Evolutionary conservation across 2,888 invertebrate genomes (phyloP).

Genomic region (Seira musarum): DNA sequence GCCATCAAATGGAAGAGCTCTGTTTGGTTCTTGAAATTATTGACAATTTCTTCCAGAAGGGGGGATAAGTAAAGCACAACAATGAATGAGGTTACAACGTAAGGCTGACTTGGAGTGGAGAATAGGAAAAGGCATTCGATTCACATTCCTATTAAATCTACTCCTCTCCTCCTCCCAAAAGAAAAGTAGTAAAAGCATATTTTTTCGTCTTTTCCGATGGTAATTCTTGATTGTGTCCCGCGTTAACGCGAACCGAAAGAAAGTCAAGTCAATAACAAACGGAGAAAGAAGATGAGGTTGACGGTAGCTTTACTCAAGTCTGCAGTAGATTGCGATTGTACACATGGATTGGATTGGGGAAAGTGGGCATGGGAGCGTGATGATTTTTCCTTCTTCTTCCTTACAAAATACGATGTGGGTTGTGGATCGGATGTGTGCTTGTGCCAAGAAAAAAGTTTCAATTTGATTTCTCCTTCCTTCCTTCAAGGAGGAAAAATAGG

Average conservation of each 20-base stretch:
- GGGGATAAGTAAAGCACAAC: too few species aligned
- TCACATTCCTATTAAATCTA: background rate
- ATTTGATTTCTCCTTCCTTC: background rate
- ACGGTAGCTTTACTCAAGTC: too few species aligned
- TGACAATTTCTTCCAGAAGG: too few species aligned
- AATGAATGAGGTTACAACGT: too few species aligned
- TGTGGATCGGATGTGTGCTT: background rate
- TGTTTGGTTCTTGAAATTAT: too few species aligned
- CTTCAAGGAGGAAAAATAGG: background rate
- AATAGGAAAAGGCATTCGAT: background rate
- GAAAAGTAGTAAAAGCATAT: background rate
- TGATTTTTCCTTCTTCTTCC: background rate
- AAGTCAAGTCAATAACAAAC: too few species aligned
- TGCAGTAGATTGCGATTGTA: too few species aligned
- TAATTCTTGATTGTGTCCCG: background rate
- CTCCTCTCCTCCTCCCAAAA: too few species aligned
- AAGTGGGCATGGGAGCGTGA: background rate
- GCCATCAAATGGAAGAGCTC: too few species aligned
- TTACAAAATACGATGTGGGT: too few species aligned
- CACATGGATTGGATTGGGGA: background rate
- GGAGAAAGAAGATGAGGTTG: too few species aligned
- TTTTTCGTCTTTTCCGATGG: background rate
- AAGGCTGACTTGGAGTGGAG: background rate
- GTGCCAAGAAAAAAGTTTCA: background rate
- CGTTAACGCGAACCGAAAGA: too few species aligned